Conservation (phyloP, 2,888 invertebrate species). For the Ectemnius continuus region DNA sequence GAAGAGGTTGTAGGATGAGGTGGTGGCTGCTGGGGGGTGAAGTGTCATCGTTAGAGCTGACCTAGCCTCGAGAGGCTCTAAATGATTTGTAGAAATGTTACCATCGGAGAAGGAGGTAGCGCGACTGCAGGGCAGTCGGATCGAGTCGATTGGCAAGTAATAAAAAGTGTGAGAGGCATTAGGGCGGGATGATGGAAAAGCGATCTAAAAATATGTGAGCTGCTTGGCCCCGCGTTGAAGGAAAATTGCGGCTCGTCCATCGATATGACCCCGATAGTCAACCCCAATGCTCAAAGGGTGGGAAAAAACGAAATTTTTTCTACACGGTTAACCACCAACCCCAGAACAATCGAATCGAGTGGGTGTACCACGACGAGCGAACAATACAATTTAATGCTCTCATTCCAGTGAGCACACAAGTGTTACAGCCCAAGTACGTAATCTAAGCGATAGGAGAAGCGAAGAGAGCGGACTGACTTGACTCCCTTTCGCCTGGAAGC, state of each 20-base stretch:
- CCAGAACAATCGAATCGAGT: neutral
- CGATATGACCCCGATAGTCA: slow-evolving; percentile 70
- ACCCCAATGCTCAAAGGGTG: slow-evolving; percentile 47
- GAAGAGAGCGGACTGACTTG: no score
- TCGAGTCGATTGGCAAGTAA: slow-evolving; percentile 33
- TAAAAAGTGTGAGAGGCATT: slow-evolving; percentile 45
- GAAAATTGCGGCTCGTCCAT: slow-evolving; percentile 64
- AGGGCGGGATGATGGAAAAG: slow-evolving; percentile 45
- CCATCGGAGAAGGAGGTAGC: slow-evolving; percentile 43
- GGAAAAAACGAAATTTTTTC: slow-evolving; percentile 36
- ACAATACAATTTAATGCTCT: no score
- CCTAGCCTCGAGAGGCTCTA: no score
- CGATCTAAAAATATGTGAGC: slow-evolving; percentile 63
- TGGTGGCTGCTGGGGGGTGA: no score
- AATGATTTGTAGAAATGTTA: no score
- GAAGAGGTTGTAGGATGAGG: no score
- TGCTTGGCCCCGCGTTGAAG: slow-evolving; percentile 63
- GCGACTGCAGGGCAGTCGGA: slow-evolving; percentile 41
- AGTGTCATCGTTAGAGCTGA: no score
- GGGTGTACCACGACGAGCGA: no score
- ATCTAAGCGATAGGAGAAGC: neutral
- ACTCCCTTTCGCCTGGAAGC: no score
- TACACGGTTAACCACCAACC: slow-evolving; percentile 24
- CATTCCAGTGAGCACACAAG: slow-evolving; percentile 22
- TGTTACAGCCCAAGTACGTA: slow-evolving; percentile 9